Evolutionary conservation across 2,888 invertebrate species (phyloP), one percentile per base, ranked within the genome.

Genomic region (Andrena praecox): DNA sequence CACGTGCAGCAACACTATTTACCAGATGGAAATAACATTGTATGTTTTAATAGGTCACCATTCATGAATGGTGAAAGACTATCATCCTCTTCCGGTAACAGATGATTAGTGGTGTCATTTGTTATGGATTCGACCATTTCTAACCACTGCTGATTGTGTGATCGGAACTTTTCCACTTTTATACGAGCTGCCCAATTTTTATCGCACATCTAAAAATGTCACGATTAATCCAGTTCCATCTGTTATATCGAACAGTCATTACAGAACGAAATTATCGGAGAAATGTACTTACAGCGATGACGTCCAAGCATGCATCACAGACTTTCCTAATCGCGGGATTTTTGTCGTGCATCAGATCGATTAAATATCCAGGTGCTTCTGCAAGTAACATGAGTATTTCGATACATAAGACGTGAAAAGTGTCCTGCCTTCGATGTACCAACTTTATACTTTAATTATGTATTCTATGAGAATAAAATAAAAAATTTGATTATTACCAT

Each of bases 121-220:
- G 95, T 95, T 84, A 96, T 95, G 60, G 95, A 96, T 94, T 99
- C 98, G 54, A 99, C 98, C 97, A 99, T 99, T 91, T 98, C 98
- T 87, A 99, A 95, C 99, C 99, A 99, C 93, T 99, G 99, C 0
- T 98, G 98, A 94, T 99, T 99, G 94, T 99, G 99, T 94, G 98
- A 98, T n/a, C 98, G 96, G 94, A 99, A 99, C 89, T 99, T 97
- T 94, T 99, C 99, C 71, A 96, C 96, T 95, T 98, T 98, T 81
- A 99, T 98, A 91, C 98, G 96, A 74, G 96, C 96, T n/a, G 98
- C 97, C 99, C 99, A 99, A 77, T 97, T 97, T 85, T 96, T 96
- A 94, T 98, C 97, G 94, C 97, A 97, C 92, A 96, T 96, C 95
- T 96, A 71, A 77, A 80, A 80, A 82, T 75, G 63, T 63, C 10